Evolutionary conservation across 2,797 vertebrate genomes (phyloP).

Genomic region (Rachycentron canadum): DNA sequence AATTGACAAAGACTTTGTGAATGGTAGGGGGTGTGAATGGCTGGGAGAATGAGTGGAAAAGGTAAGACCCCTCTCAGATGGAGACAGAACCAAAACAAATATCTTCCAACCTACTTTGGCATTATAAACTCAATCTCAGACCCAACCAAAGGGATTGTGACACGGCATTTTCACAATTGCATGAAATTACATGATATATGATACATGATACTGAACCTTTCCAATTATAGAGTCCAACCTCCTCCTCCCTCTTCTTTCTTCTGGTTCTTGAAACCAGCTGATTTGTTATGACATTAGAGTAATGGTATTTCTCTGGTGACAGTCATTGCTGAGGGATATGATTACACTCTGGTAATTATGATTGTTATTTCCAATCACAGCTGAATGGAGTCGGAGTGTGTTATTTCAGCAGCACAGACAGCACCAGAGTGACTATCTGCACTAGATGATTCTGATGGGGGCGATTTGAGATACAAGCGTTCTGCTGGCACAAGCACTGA

Average conservation of each 20-base stretch:
- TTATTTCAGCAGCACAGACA: slow-evolving; percentile 72
- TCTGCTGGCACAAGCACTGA: slow-evolving; percentile 72
- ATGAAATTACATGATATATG: slow-evolving; percentile 51
- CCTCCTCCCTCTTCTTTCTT: slow-evolving; percentile 45
- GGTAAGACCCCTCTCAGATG: slow-evolving; percentile 6
- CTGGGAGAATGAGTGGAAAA: slow-evolving; percentile 11
- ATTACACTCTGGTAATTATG: slow-evolving; percentile 82
- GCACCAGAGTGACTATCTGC: slow-evolving; percentile 66
- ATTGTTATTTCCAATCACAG: slow-evolving; percentile 84
- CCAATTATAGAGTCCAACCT: slow-evolving; percentile 68
- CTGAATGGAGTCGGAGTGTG: slow-evolving; percentile 76
- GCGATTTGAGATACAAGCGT: slow-evolving; percentile 64
- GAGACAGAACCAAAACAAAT: slow-evolving; percentile 27
- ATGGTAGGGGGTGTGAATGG: background rate
- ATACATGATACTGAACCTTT: slow-evolving; percentile 59
- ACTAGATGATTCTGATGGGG: slow-evolving; percentile 72
- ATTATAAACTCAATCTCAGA: slow-evolving; percentile 26
- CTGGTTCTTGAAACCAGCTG: slow-evolving; percentile 72
- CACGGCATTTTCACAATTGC: slow-evolving; percentile 30
- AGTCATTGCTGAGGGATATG: slow-evolving; percentile 80
- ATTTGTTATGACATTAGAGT: slow-evolving; percentile 81
- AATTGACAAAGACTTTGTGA: slow-evolving; percentile 10
- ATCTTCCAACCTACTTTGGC: slow-evolving; percentile 10
- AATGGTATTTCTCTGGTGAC: slow-evolving; percentile 81
- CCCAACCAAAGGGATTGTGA: slow-evolving; percentile 30